Base-by-base conservation (phyloP, 2,888 invertebrate genomes). In the Dasypolia templi region DNA sequence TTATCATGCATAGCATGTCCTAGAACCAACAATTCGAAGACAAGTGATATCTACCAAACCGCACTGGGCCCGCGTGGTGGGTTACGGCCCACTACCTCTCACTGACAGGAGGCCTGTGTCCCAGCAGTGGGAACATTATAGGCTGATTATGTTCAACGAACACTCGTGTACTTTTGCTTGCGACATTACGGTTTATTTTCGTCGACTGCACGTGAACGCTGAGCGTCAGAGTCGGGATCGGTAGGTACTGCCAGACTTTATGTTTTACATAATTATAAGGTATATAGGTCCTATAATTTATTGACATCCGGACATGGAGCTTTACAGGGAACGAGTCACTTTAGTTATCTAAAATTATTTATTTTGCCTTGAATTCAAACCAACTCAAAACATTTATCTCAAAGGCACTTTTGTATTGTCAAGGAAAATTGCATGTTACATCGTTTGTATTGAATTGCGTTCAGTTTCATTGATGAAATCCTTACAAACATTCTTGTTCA, bases 121-220 rank as follows among this genome's bases (percentile, higher is more conserved):
- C n/a, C n/a, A n/a, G n/a, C n/a, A n/a, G n/a, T n/a, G n/a, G n/a
- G n/a, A n/a, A n/a, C n/a, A n/a, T n/a, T n/a, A n/a, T n/a, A n/a
- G n/a, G n/a, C n/a, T n/a, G n/a, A n/a, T n/a, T n/a, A n/a, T 53
- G n/a, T 46, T 79, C n/a, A 61, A 56, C 22, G 17, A 35, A 32
- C 12, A 66, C 5, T 5, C 2, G 3, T 39, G 26, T 63, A 77
- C 62, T 85, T 89, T 65, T 83, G 79, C 53, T 19, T 26, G 7
- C 66, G 84, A 88, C 29, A 67, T 91, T 93, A 89, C 69, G 83
- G 89, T 92, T 91, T 94, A 94, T 93, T 93, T 89, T 89, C 88
- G 92, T 87, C 87, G 83, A 79, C 81, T 87, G 91, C 90, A 89
- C 88, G 88, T 91, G 89, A 88, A 89, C 66, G 65, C 61, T 65